Percentiles rank a stretch among this genome's conserved stretches.
Evolutionary conservation across 2,888 invertebrate species (phyloP).

Genomic region (Chaetogeoica ovagalla): DNA sequence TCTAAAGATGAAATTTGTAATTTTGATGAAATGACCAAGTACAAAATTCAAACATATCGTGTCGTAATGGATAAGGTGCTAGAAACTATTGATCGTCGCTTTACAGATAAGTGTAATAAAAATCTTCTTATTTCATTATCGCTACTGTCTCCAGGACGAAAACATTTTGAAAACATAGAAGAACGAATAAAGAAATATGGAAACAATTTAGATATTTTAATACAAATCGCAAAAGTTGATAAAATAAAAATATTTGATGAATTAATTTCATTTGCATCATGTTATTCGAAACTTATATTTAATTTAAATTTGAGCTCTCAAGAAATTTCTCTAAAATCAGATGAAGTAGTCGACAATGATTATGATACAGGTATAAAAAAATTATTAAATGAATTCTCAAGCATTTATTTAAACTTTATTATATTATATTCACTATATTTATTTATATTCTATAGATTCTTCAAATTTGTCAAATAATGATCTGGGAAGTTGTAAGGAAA

Average conservation of each 20-base stretch:
- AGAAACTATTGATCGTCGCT: background rate
- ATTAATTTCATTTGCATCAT: background rate
- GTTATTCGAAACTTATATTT: too few species aligned
- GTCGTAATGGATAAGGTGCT: background rate
- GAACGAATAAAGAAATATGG: background rate
- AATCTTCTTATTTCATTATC: background rate
- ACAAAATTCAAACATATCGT: background rate
- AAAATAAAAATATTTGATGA: background rate
- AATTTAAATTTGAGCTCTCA: too few species aligned
- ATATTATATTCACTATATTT: too few species aligned
- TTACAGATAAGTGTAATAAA: background rate
- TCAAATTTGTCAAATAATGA: too few species aligned
- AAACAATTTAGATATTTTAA: background rate
- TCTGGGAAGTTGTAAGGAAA: too few species aligned
- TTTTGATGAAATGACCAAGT: background rate
- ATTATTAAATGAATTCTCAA: too few species aligned
- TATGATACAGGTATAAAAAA: too few species aligned
- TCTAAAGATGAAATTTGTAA: background rate
- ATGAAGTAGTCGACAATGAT: too few species aligned
- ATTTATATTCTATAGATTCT: too few species aligned
- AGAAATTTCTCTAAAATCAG: too few species aligned
- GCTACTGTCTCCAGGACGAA: background rate
- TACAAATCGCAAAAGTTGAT: background rate
- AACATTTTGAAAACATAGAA: background rate
- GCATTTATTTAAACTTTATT: too few species aligned